Conservation (phyloP, 1,140 invertebrate genomes). For the Drosophila miranda region DNA sequence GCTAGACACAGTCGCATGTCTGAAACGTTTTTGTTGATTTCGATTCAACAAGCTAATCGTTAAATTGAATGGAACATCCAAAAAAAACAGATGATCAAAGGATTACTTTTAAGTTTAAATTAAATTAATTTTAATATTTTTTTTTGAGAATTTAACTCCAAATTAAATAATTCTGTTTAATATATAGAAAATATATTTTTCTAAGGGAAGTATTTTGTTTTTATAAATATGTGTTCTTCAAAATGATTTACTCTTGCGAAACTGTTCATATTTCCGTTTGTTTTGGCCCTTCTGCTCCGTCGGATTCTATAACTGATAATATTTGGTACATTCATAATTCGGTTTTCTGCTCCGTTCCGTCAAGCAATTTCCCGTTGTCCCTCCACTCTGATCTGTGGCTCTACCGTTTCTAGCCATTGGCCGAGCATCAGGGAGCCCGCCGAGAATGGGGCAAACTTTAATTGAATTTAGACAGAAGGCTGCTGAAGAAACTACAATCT, state of each 20-base stretch:
- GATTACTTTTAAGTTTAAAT: too few relatives aligned
- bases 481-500: too few relatives aligned
- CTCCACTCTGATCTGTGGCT: background rate
- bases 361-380: conserved; percentile 36
- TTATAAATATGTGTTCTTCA: too few relatives aligned
- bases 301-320: conserved; percentile 7
- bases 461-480: conserved; percentile 52
- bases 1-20: conserved; percentile 39
- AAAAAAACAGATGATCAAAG: too few relatives aligned
- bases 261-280: too few relatives aligned
- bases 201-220: too few relatives aligned
- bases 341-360: conserved; percentile 18
- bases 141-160: too few relatives aligned
- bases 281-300: too few relatives aligned
- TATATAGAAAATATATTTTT: too few relatives aligned
- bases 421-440: background rate
- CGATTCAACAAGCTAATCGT: conserved; percentile 43
- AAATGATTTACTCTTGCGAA: too few relatives aligned
- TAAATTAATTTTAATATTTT: too few relatives aligned
- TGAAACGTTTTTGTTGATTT: conserved; percentile 28
- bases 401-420: conserved; percentile 16
- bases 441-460: conserved; percentile 63
- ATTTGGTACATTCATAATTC: conserved; percentile 40
- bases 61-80: conserved; percentile 35
- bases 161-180: too few relatives aligned